Conservation (phyloP, 2,113 vertebrate genomes). For the human (Homo sapiens) region GRCh38 chr2:173172501-173173000, state of each 20-base stretch:
- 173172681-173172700: not conserved
- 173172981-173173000: too few species aligned
- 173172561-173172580: not conserved
- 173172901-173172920: too few species aligned
- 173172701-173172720: not conserved
- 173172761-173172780: not conserved
- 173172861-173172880: too few species aligned
- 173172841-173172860: too few species aligned
- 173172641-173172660: not conserved
- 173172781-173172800: not conserved
- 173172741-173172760: not conserved
- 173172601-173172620: not conserved
- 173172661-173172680: not conserved
- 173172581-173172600: not conserved
- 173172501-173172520: not conserved
- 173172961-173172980: too few species aligned
- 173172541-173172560: not conserved
- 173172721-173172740: not conserved
- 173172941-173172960: too few species aligned
- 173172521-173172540: not conserved
- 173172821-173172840: too few species aligned
- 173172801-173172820: too few species aligned
- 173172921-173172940: too few species aligned
- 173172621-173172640: not conserved
- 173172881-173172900: too few species aligned